Base-by-base conservation (phyloP, 2,888 invertebrate species). In the Drosophila meridiana region DNA sequence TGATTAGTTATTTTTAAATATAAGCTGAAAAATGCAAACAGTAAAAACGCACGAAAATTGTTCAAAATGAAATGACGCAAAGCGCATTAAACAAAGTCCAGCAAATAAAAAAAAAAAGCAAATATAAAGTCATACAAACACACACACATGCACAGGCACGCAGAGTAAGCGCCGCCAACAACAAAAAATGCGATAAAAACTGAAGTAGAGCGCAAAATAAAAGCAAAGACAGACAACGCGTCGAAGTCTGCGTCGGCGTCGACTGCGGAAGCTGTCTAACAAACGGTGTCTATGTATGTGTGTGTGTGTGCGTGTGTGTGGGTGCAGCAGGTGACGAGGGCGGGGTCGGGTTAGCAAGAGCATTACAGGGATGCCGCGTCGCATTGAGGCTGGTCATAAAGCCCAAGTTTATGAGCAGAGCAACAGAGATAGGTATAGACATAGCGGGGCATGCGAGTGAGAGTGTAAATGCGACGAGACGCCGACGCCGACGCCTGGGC, bases 351-450 rank as follows among this genome's bases (percentile, higher is more conserved):
- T 48, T 66, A 60, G 60, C 47, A 57, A 40, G 58, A 30, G 52
- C 50, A 67, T 52, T 73, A 62, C 81, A 70, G 78, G 71, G 65
- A 77, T 64, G 63, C 47, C 71, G 76, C 80, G 63, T 79, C 80
- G 65, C 83, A 74, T 83, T 83, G 88, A 83, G 83, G 83, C 77
- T 87, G 83, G 83, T 83, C 83, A 83, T 88, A 83, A 83, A 83
- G 84, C 78, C 62, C 70, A 73, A 76, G 69, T 70, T 82, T 76
- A 80, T 77, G 82, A 67, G 78, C 57, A 65, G 57, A 26, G 67
- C 47, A 40, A 73, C 57, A 69, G 60, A 42, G 65, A 55, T 47
- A 52, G 38, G 36, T n/a, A 40, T 43, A 47, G 75, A 42, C 20
- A 11, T 42, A 30, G 28, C 42, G 56, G 14, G 14, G 36, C 20